Conservation (phyloP, 2,797 vertebrate species). For the Xiphophorus birchmanni region DNA sequence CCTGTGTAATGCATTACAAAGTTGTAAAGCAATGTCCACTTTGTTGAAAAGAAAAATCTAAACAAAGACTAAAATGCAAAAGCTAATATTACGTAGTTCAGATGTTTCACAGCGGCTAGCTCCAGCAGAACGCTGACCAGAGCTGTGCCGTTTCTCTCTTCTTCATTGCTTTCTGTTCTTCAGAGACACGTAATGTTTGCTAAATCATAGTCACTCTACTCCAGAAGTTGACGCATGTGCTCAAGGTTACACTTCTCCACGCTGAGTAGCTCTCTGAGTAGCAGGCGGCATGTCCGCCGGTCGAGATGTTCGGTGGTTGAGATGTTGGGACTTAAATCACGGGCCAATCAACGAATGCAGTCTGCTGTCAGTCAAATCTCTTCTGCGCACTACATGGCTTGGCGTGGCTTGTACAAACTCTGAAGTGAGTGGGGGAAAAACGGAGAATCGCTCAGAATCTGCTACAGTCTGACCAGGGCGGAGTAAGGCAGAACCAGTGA, state of each 20-base stretch:
- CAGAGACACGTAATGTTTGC: too few species aligned
- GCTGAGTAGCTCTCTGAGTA: not conserved
- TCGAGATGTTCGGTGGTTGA: not conserved
- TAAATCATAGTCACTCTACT: not conserved
- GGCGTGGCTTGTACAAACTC: not conserved
- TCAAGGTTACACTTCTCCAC: not conserved
- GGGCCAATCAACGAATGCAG: not conserved
- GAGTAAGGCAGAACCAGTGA: too few species aligned
- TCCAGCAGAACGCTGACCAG: too few species aligned
- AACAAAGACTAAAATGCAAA: not conserved
- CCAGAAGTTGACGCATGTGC: not conserved
- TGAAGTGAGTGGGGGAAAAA: not conserved
- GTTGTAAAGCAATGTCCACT: not conserved
- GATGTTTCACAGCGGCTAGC: too few species aligned
- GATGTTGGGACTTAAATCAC: not conserved
- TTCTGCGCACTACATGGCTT: not conserved
- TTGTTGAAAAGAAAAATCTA: not conserved
- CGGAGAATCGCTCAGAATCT: not conserved
- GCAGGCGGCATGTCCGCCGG: not conserved
- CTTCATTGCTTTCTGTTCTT: not conserved
- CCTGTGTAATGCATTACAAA: not conserved
- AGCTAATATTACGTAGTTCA: too few species aligned
- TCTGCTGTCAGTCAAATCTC: not conserved
- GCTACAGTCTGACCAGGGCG: not conserved
- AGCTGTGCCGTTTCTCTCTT: too few species aligned